A percentile compares a stretch with the other conserved stretches of the same genome.
phyloP scores from a whole-genome alignment of 2,113 vertebrate species.

The Orthonyx spaldingii region DNA sequence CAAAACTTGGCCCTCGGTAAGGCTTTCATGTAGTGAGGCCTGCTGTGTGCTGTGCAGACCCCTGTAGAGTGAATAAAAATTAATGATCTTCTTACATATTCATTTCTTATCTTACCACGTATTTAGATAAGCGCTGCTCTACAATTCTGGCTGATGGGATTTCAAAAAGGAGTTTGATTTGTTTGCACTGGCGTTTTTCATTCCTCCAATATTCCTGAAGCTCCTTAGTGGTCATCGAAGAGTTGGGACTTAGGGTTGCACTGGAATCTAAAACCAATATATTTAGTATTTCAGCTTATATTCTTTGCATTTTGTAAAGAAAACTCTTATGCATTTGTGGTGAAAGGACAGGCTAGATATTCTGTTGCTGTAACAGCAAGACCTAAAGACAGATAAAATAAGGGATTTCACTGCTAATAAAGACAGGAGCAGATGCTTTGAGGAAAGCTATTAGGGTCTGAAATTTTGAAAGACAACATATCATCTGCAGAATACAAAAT shows the following conservation, averaged over 20 bases:
- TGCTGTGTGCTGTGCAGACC: background rate
- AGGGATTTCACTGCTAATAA: background rate
- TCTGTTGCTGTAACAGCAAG: background rate
- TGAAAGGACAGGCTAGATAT: background rate
- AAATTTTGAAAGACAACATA: background rate
- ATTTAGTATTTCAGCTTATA: background rate
- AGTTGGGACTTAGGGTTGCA: conserved; percentile 30
- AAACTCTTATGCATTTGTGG: background rate
- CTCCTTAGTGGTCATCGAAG: conserved; percentile 86
- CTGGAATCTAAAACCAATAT: conserved; percentile 21
- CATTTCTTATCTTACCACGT: conserved; percentile 80
- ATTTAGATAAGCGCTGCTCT: conserved; percentile 74
- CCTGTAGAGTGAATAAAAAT: conserved; percentile 1
- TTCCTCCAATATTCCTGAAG: conserved; percentile 85
- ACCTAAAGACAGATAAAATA: background rate
- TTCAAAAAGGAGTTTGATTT: conserved; percentile 84
- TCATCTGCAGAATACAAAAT: background rate
- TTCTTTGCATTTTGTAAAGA: background rate
- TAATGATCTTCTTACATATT: conserved; percentile 24
- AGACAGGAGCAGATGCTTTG: background rate
- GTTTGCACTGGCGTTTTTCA: conserved; percentile 73
- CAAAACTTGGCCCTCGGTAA: background rate
- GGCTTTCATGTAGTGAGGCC: background rate
- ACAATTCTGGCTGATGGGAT: conserved; percentile 79
- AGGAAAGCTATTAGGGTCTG: background rate